phyloP scores from a whole-genome alignment of 2,888 invertebrate genomes.

The Brachypalpus laphriformis region DNA sequence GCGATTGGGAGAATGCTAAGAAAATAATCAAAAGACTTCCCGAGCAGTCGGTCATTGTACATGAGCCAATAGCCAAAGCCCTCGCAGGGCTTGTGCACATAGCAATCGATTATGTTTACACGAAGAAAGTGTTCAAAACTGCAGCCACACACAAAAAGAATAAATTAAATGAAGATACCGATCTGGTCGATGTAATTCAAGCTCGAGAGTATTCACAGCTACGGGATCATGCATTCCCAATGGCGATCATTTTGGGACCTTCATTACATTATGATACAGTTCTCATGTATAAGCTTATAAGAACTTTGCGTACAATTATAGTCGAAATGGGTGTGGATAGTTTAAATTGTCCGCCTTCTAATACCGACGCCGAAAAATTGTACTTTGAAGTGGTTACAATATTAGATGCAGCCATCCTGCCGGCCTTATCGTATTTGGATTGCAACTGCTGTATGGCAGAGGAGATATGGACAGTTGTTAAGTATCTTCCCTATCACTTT shows the following conservation, averaged over 20 bases:
- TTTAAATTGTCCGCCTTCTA: constrained; percentile 79
- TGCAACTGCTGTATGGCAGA: constrained; percentile 98
- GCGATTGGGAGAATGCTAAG: constrained; percentile 95
- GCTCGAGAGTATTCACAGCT: constrained; percentile 89
- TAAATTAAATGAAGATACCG: constrained; percentile 83
- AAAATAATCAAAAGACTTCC: constrained; percentile 92
- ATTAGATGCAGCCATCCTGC: constrained; percentile 94
- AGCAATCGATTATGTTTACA: constrained; percentile 93
- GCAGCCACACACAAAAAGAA: constrained; percentile 88
- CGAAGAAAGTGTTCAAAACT: constrained; percentile 88
- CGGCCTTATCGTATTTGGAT: constrained; percentile 94
- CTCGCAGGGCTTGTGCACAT: constrained; percentile 92
- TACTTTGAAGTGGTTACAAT: constrained; percentile 93
- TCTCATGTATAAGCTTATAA: constrained; percentile 93
- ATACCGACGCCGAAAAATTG: constrained; percentile 84
- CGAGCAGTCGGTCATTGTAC: constrained; percentile 89
- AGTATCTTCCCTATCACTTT: constrained; percentile 93
- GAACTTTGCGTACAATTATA: constrained; percentile 83
- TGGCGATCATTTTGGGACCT: constrained; percentile 93
- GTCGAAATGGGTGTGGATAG: constrained; percentile 82
- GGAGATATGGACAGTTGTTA: constrained; percentile 96
- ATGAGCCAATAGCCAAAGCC: constrained; percentile 90
- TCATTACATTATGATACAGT: constrained; percentile 94
- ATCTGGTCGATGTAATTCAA: constrained; percentile 78
- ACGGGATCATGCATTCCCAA: constrained; percentile 90